Evolutionary conservation across 1,140 invertebrate genomes (phyloP), one percentile per base, ranked within the genome.

Genomic region (Lineus longissimus): DNA sequence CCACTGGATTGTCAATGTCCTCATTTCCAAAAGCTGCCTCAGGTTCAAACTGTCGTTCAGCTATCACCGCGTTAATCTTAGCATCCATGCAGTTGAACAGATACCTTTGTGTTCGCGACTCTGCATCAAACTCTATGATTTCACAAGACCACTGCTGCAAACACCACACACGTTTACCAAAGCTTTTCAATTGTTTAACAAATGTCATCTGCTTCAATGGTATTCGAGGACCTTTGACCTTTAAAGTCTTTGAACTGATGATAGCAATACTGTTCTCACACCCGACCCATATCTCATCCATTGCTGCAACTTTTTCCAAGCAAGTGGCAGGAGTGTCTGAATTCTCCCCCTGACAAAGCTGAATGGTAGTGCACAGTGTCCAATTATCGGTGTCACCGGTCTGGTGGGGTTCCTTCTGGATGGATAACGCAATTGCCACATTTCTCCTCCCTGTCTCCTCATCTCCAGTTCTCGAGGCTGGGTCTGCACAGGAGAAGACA

Each of bases 261-360:
- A 73, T 57, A 56, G 55, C 45, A n/a, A 73, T 55, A 25, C 47
- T 40, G 30, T 65, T 54, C 11, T 65, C 69, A 62, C 69, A 70
- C 33, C 59, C 69, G 17, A 65, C 61, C 69, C 67, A 70, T 31
- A 73, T 41, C 43, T 73, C 69, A 25, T 65, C 15, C n/a, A 7
- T n/a, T n/a, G 17, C 23, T 25, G n/a, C 13, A 11, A 57, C 55
- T 11, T 29, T 27, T 9, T 29, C 30, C 23, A 57, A 19, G 11
- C 23, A 29, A 57, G 7, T 29, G 7, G 23, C 55, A 9, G 17
- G 23, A 17, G 23, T 6, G 27, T n/a, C 55, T 25, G 7, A 4
- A 7, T 31, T 31, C 27, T 57, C 27, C n/a, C 23, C 55, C 30
- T 25, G 6, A 29, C 23, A 4, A 57, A 57, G 2, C 17, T 29